Percentiles rank a stretch among this genome's conserved stretches.
These are phyloP conservation scores for Aplochiton taeniatus DNA, from an alignment of 2,797 vertebrate species.

Conservation along the genomic window DNA sequence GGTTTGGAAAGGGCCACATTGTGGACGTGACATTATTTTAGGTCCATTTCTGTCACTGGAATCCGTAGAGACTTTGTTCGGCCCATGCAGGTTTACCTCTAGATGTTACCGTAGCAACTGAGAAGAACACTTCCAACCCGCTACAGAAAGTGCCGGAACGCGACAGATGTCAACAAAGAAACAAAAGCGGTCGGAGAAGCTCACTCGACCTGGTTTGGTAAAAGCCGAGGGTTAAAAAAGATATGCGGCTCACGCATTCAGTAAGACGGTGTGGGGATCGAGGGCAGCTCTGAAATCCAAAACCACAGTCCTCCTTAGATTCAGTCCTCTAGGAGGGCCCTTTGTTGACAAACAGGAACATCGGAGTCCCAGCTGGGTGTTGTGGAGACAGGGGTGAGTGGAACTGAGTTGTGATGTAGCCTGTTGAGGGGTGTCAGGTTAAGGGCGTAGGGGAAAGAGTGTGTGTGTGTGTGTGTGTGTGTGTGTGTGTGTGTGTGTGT, in stretches of 20 bases:
- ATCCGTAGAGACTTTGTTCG: too few relatives aligned
- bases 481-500: background rate
- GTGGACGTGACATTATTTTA: too few relatives aligned
- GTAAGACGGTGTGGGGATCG: constrained; percentile 42
- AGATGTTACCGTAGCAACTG: too few relatives aligned
- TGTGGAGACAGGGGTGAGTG: constrained; percentile 40
- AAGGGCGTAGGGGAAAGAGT: constrained; percentile 49
- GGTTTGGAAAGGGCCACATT: too few relatives aligned
- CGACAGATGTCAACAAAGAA: too few relatives aligned
- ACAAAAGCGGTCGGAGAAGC: too few relatives aligned
- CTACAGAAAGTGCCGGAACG: too few relatives aligned
- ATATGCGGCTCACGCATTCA: constrained; percentile 26
- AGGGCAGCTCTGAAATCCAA: constrained; percentile 24
- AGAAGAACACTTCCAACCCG: too few relatives aligned
- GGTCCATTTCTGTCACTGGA: too few relatives aligned
- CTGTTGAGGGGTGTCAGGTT: constrained; percentile 62
- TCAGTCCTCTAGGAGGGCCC: constrained; percentile 50
- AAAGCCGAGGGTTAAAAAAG: constrained; percentile 48
- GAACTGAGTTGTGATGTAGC: constrained; percentile 63
- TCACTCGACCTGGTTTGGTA: too few relatives aligned
- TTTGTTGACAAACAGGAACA: constrained; percentile 77
- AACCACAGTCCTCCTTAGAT: constrained; percentile 36
- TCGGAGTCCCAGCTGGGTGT: constrained; percentile 71
- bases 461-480: background rate
- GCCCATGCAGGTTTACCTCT: too few relatives aligned